Base-by-base conservation (phyloP, 2,888 invertebrate species). In the Drosophila multiciliata region DNA sequence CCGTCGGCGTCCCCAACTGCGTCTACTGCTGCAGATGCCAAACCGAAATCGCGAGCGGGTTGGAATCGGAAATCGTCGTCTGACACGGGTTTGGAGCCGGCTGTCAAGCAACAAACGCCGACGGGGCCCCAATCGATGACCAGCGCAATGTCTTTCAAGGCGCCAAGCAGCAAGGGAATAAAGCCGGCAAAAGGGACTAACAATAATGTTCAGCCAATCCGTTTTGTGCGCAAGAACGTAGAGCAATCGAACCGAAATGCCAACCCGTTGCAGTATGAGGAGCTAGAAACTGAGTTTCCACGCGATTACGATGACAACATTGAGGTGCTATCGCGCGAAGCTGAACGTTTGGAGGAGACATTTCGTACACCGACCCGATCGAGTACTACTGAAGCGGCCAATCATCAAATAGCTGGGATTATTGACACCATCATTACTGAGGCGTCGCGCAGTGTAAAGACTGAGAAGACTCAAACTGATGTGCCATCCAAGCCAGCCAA, bases 241-340 rank as follows among this genome's bases (percentile, higher is more conserved):
- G 93, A 93, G 36, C 93, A 92, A 66, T 90, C 90, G 11, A 89
- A 88, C 8, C 76, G 91, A 42, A 92, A 91, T 77, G 81, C 81
- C 32, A 87, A 91, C 62, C 89, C 91, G 2, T n/a, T 87, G 49
- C 91, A 87, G 62, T 92, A 87, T 73, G 82, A 92, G 48, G 92
- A 92, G 50, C 88, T 93, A 60, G 93, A 93, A 80, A 93, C 93
- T 5, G 93, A 93, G 75, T 93, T 93, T 73, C 93, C 93, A 5
- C 91, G 93, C 20, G 93, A 93, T 75, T 92, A 93, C 62, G 93
- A 93, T 80, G 93, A 92, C 70, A 93, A 93, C 70, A 93, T 93
- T 80, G 93, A 93, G 67, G 92, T 93, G 80, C 66, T 93, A 38
- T 93, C 93, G 26, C 92, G 93, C 6, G 93, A 93, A 73, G 92